Evolutionary conservation across 2,113 vertebrate genomes (phyloP), one percentile per base, ranked within the genome.

Genomic region (Lasiurus cinereus): DNA sequence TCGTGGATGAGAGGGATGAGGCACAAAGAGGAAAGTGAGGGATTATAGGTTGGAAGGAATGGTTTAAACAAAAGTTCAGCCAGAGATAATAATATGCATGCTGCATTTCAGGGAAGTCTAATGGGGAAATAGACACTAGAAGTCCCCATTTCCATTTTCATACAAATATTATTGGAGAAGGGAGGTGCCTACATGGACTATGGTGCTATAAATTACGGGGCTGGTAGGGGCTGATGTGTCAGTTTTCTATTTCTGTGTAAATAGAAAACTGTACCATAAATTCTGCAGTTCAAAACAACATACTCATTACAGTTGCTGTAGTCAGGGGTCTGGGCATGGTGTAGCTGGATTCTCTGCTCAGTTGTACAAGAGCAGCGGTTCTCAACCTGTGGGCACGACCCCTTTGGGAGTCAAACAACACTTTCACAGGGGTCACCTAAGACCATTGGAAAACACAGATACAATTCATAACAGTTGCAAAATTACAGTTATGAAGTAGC

Each of bases 281-380:
- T 29, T 76, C 29, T n/a, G 36, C 66, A 66, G 82, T 16, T 91
- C 83, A 79, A 72, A 83, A 52, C 5, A 50, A 16, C 19, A 90
- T 36, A 43, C 19, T n/a, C 69, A 56, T 88, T 54, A 46, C 15
- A 12, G 46, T 76, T 94, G 67, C 52, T 27, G 11, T 10, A 86
- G 43, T 73, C 64, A 59, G 43, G 29, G 46, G 12, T 82, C 69
- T 78, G 54, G 39, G 18, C 59, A 59, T 22, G 15, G 36, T 79
- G 50, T 79, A 87, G 46, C 39, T 83, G n/a, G 48, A 50, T 69
- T 93, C 56, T 91, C 72, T 96, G 79, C 39, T 83, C 48, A 54
- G 5, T 87, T 66, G 64, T 64, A 62, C 13, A 74, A 90, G n/a
- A n/a, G n/a, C n/a, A n/a, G n/a, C n/a, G n/a, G n/a, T n/a, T n/a